Evolutionary conservation across 2,113 vertebrate species (phyloP), one percentile per base, ranked within the genome.

Genomic region (Axis porcinus): DNA sequence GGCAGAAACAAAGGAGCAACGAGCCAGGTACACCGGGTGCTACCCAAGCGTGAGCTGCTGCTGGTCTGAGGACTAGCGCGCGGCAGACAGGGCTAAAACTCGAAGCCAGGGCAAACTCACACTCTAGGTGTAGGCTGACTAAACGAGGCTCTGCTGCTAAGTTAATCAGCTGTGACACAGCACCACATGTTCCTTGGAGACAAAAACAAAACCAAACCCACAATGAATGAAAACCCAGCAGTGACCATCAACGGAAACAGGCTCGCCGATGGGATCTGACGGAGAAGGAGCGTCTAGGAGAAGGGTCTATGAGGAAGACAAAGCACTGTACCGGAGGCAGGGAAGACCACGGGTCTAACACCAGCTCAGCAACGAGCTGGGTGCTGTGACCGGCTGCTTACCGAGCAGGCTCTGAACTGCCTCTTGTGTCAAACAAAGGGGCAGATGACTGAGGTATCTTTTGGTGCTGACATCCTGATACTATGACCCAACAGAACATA

Each of bases 231-330:
- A 70, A 76, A 67, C 74, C 14, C 25, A 74, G 5, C 30, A 81
- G 23, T n/a, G 54, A 52, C 30, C 12, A 16, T 52, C 78, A 86
- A 10, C 10, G 4, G 33, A 25, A 70, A 27, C 13, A 91, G 78
- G 30, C 28, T n/a, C 1, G 2, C 15, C 50, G 10, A 13, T 0
- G 17, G 36, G 40, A 14, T 25, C 2, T 1, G 27, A 6, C 7
- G 27, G 74, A 47, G 30, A 58, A 82, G 55, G 5, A 5, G 10
- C 19, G 11, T 3, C 55, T 1, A 17, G 27, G 86, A 1, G 33
- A 33, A 1, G 28, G 62, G 23, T 4, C 12, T 3, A 1, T 1
- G 81, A 9, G n/a, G 64, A 0, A 11, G 52, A 19, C 16, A 28
- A 64, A 50, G n/a, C 3, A 2, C 6, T 1, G 23, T 13, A 2